Evolutionary conservation across 2,888 invertebrate genomes (phyloP), one percentile per base, ranked within the genome.

Genomic region (Prosopocoilus inquinatus): DNA sequence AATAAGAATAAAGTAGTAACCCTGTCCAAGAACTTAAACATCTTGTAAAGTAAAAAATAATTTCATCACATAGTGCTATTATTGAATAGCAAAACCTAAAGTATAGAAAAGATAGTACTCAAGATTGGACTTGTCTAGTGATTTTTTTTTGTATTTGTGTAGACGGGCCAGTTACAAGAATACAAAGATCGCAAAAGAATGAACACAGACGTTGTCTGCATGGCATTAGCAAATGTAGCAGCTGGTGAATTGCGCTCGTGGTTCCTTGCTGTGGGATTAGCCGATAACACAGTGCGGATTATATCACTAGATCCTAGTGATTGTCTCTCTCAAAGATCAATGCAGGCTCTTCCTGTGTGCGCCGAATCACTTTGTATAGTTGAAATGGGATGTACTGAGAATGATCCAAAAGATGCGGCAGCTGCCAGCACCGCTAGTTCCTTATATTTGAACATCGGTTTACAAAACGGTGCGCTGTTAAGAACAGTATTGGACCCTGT

Each of bases 141-240:
- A 44, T 36, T 41, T 54, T 1, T 44, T 50, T 50, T 15, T 47
- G 38, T 57, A n/a, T 49, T 54, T 39, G 82, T 81, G 43, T 76
- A 96, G 96, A 94, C 95, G 64, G 98, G 98, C 1, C 96, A 97
- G 76, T 80, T 99, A 47, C 97, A 99, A 78, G 99, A 99, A 76
- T 99, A 97, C 75, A 96, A 96, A 7, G 97, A 98, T 74, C 84
- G 97, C 8, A 96, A 96, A 71, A 94, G 96, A 73, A 89, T 99
- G 88, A 91, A 94, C 4, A 90, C 93, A 0, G 98, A 99, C 76
- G 96, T 99, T 1, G 90, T 98, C 64, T 99, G 98, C 74, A 98
- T 99, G 98, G 96, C 96, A 0, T 79, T 99, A 57, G 97, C 96
- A 0, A 92, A 92, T 51, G 96, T 99, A 0, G 94, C 97, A 0